Conservation (phyloP, 2,888 invertebrate genomes). For the Calameuta pallipes region DNA sequence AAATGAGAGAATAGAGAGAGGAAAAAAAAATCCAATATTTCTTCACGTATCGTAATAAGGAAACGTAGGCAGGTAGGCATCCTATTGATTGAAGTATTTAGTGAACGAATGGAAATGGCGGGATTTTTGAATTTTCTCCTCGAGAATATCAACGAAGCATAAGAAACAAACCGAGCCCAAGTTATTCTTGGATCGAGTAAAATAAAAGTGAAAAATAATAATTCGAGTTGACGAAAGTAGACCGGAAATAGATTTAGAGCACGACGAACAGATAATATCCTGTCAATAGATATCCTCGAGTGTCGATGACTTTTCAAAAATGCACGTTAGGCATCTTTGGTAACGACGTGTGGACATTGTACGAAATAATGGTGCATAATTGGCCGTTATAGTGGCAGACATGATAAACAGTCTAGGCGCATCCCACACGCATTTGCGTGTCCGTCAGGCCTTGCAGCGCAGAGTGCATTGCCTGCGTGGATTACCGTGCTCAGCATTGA, state of each 20-base stretch:
- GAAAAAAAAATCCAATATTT: neutral
- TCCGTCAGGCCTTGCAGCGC: neutral
- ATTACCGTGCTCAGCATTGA: neutral
- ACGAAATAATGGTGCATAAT: neutral
- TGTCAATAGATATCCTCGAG: neutral
- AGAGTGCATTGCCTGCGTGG: neutral
- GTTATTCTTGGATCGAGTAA: neutral
- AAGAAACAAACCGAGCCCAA: neutral
- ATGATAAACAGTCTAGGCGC: neutral
- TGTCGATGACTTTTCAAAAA: neutral
- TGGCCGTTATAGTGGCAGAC: neutral
- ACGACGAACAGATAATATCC: neutral
- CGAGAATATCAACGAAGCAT: neutral
- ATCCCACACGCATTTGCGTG: constrained; percentile 5
- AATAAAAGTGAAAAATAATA: neutral
- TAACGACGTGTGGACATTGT: neutral
- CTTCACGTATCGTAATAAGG: neutral
- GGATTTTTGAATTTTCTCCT: neutral
- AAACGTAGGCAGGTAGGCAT: neutral
- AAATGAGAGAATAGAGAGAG: neutral
- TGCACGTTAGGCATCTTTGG: neutral
- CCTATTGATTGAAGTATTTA: neutral
- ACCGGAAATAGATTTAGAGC: neutral
- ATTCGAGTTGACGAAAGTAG: neutral
- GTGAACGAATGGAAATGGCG: neutral